Evolutionary conservation across 2,113 vertebrate genomes (phyloP), one percentile per base, ranked within the genome.

Genomic region (Deroptyus accipitrinus): DNA sequence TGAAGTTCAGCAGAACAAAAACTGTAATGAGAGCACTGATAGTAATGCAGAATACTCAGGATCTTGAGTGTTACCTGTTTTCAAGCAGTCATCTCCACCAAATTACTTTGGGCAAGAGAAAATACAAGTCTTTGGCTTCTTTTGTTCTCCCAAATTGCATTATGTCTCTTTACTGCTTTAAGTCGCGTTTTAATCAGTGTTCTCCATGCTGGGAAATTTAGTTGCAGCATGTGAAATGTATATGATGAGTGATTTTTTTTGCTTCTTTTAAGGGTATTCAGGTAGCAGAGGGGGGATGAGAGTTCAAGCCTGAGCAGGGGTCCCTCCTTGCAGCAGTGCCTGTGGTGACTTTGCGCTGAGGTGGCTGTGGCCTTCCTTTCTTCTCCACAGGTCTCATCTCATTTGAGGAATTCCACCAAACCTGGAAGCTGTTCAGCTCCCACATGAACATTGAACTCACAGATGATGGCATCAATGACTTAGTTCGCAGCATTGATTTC

Each of bases 401-500:
- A 10, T 98, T 98, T 19, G 98, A 99, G 28, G 99, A 99, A 95
- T 99, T 99, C 92, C 98, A 87, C 68, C 99, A 99, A 93, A 99
- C 98, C 0, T 99, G 99, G 99, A 99, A 98, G 95, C 97, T 99
- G 30, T 98, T 99, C 94, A 99, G 99, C 91, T 97, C 98, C 16
- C 99, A 99, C 49, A 98, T 99, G 77, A 98, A 98, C 90, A 97
- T 96, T 5, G 97, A 98, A 27, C 97, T 99, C 94, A 98, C 98
- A 0, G 98, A 99, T 1, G 94, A 99, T 3, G 98, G 98, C 79
- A 98, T 99, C 78, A 88, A 96, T 1, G 98, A 99, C 96, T 96
- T 99, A 81, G 99, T 98, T 28, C 97, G 98, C 59, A 99, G 99
- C 97, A 99, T 99, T 2, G 99, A 99, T 91, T 99, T 99, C 98